Evolutionary conservation across 2,113 vertebrate genomes (phyloP).

Genomic region (Rynchops niger): DNA sequence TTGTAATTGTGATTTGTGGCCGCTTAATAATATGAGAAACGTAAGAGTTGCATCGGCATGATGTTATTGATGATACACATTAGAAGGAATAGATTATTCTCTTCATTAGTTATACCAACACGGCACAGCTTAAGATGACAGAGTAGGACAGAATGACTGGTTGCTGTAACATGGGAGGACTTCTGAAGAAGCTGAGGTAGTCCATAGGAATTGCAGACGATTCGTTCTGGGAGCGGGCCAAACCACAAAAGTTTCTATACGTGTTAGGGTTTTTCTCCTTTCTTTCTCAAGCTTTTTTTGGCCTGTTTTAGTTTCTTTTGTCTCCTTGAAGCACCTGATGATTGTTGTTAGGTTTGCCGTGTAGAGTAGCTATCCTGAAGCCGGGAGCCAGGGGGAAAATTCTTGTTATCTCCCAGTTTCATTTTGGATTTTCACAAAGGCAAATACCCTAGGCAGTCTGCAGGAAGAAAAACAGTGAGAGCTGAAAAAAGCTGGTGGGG

Average conservation of each 20-base stretch:
- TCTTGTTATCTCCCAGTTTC: background rate
- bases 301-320: background rate
- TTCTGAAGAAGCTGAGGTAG: background rate
- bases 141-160: background rate
- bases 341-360: background rate
- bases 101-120: background rate
- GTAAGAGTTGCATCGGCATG: background rate
- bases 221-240: background rate
- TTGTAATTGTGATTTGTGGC: slow-evolving; percentile 22
- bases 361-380: background rate
- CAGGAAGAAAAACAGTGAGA: background rate
- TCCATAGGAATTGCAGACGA: background rate
- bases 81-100: background rate
- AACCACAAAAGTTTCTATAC: background rate
- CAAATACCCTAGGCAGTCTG: background rate
- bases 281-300: background rate
- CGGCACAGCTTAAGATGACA: background rate
- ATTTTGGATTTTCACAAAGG: background rate
- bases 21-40: background rate
- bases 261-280: background rate
- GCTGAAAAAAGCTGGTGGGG: background rate
- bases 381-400: background rate
- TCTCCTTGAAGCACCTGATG: background rate
- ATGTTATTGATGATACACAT: background rate
- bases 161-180: background rate